Evolutionary conservation across 2,888 invertebrate species (phyloP).

Genomic region (Hirtodrosophila duncani): DNA sequence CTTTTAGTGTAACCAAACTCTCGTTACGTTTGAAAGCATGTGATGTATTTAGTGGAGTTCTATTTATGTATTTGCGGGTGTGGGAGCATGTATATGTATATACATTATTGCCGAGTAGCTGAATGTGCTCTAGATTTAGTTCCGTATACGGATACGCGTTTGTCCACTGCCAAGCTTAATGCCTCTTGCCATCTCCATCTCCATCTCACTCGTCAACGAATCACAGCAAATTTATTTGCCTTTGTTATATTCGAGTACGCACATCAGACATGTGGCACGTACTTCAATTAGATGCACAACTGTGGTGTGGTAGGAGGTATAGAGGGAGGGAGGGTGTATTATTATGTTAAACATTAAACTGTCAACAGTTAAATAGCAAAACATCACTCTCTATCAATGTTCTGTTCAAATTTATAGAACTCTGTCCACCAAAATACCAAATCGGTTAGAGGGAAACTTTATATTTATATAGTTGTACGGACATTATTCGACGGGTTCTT

Average conservation of each 20-base stretch:
- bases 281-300: slow-evolving; percentile 39
- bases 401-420: too few relatives aligned
- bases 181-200: slow-evolving; percentile 24
- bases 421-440: too few relatives aligned
- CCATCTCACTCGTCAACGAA: slow-evolving; percentile 48
- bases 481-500: too few relatives aligned
- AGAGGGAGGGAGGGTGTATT: too few relatives aligned
- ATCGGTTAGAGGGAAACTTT: too few relatives aligned
- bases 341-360: too few relatives aligned
- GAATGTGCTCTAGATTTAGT: slow-evolving; percentile 42
- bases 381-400: too few relatives aligned
- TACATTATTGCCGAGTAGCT: slow-evolving; percentile 48
- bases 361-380: too few relatives aligned
- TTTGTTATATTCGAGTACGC: slow-evolving; percentile 16
- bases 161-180: slow-evolving; percentile 45
- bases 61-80: slow-evolving; percentile 6
- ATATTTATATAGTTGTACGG: too few relatives aligned
- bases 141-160: slow-evolving; percentile 8
- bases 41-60: too few relatives aligned
- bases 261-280: slow-evolving; percentile 18
- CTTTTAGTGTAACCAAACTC: too few relatives aligned
- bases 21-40: too few relatives aligned
- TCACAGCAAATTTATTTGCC: slow-evolving; percentile 61
- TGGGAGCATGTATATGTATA: background rate
- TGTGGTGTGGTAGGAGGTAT: background rate